phyloP scores from a whole-genome alignment of 2,113 vertebrate genomes.

The Scomber colias region DNA sequence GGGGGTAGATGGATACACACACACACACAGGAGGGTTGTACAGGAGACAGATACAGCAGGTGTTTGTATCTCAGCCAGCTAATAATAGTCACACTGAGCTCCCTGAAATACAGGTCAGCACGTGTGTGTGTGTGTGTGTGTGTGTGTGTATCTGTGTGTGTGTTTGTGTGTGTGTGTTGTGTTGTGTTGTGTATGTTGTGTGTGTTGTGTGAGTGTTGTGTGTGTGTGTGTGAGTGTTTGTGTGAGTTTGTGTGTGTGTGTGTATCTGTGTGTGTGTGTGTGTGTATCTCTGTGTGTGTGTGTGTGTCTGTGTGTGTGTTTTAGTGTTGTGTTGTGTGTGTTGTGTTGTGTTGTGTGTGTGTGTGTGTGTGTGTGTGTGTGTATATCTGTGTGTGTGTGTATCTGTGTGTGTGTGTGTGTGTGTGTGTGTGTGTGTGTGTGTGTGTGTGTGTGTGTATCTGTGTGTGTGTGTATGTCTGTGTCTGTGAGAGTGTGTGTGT shows the following conservation, averaged over 20 bases:
- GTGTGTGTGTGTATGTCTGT: too few relatives aligned
- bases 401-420: background rate
- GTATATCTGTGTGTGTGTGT: background rate
- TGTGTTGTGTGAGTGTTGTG: conserved; percentile 19
- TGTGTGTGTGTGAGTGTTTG: background rate
- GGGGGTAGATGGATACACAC: background rate
- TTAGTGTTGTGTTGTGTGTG: conserved; percentile 11
- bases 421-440: background rate
- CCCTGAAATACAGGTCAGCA: conserved; percentile 45
- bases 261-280: too few relatives aligned
- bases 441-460: too few relatives aligned
- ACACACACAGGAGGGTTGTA: background rate
- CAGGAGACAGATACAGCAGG: conserved; percentile 59
- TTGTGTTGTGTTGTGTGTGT: conserved; percentile 4
- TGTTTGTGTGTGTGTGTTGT: too few relatives aligned
- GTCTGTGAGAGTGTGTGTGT: conserved; percentile 20
- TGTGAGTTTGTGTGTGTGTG: too few relatives aligned
- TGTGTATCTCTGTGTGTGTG: background rate
- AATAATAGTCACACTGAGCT: conserved; percentile 59
- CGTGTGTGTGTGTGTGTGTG: conserved; percentile 10
- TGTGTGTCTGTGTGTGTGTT: too few relatives aligned
- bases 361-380: background rate
- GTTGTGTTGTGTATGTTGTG: background rate
- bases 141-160: too few relatives aligned
- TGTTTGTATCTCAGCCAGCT: conserved; percentile 56